These are phyloP conservation scores for Conus ventricosus DNA, from an alignment of 1,140 invertebrate genomes.

Conservation along the genomic window DNA sequence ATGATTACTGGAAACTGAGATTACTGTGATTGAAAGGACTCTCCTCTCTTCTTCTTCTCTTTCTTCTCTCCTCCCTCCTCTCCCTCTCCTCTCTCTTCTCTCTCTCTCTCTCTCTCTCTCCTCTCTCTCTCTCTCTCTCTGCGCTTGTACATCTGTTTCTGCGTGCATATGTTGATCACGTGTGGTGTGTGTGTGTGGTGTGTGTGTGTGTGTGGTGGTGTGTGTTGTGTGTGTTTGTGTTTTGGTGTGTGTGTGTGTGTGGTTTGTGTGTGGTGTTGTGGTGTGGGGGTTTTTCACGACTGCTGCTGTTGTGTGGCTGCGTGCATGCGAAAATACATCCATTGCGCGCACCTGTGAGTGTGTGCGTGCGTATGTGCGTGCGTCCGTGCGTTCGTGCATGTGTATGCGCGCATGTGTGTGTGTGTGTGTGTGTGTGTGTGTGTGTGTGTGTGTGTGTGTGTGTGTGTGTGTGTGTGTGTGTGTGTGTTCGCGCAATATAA, in stretches of 20 bases:
- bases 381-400: not conserved
- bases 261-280: too few relatives aligned
- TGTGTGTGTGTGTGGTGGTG: not conserved
- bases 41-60: too few relatives aligned
- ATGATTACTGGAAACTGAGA: too few relatives aligned
- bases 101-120: not conserved
- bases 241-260: not conserved
- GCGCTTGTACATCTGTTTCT: not conserved
- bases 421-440: not conserved
- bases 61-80: too few relatives aligned
- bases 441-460: not conserved
- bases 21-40: too few relatives aligned
- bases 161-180: not conserved
- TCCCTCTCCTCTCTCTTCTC: too few relatives aligned
- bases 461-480: not conserved
- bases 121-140: not conserved
- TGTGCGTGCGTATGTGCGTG: not conserved
- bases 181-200: constrained; percentile 20
- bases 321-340: not conserved
- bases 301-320: not conserved
- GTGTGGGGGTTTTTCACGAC: not conserved
- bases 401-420: not conserved
- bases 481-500: not conserved
- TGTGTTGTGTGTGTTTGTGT: not conserved
- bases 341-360: too few relatives aligned